Percentiles rank a stretch among this genome's conserved stretches.
Evolutionary conservation across 2,797 vertebrate genomes (phyloP).

Genomic region (Urocyon cinereoargenteus): DNA sequence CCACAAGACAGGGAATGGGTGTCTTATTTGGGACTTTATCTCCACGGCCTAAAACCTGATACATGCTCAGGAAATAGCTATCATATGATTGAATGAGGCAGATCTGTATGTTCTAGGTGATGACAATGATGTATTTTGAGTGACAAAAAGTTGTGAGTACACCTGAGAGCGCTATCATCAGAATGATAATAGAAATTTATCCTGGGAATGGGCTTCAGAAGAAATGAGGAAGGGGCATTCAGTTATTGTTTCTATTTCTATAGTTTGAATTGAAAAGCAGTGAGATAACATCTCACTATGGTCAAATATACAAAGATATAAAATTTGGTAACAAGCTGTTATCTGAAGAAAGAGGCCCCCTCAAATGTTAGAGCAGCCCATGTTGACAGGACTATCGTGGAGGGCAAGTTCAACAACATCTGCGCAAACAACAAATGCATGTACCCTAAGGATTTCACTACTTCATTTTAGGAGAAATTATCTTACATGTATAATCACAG

Average conservation of each 20-base stretch:
- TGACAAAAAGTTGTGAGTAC: neutral
- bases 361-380: neutral
- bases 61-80: neutral
- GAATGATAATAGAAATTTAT: neutral
- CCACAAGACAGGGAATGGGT: neutral
- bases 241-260: neutral
- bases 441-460: neutral
- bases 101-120: neutral
- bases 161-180: neutral
- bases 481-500: neutral
- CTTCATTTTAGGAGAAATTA: neutral
- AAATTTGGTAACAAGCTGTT: neutral
- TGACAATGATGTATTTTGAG: neutral
- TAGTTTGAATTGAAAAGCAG: neutral
- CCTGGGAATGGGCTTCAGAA: neutral
- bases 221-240: neutral
- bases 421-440: neutral
- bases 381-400: accelerated
- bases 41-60: neutral
- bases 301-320: neutral
- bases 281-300: neutral
- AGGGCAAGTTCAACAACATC: neutral
- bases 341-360: neutral
- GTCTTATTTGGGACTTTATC: neutral
- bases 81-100: neutral